Evolutionary conservation across 1,140 invertebrate species (phyloP), one percentile per base, ranked within the genome.

Genomic region (Globodera rostochiensis): DNA sequence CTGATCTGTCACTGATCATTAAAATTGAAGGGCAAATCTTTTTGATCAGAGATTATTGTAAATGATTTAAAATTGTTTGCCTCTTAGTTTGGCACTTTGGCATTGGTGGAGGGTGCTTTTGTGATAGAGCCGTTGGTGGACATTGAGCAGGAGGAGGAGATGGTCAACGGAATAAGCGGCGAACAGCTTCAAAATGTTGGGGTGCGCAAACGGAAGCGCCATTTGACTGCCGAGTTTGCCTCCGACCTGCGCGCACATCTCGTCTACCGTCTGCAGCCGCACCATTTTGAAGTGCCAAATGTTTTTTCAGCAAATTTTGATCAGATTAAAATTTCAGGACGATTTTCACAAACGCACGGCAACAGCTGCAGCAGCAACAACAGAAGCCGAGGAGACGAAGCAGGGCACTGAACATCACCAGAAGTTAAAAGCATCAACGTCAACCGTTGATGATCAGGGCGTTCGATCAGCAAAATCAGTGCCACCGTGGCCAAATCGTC

Each of bases 81-180:
- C 25, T 0, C 1, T 69, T 76, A 88, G 87, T 88, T 87, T 74
- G 87, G 87, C 57, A 83, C 87, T 50, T 81, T 88, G 21, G 84
- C 87, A 6, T 77, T 88, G 21, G 67, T 79, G 45, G 84, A 87
- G 73, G 87, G 87, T 7, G 79, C 88, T 19, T 90, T 87, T 64
- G 47, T 88, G 8, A 86, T 88, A 67, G 87, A 88, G 73, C 87
- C 87, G 8, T 57, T 88, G 46, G 80, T 86, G 49, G 80, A 77
- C 50, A 77, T 49, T 70, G 46, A 80, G 19, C 81, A 70, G 9
- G 50, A 13, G 66, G 19, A 50, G 6, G 6, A 19, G 66, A 9
- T 47, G 36, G 6, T 7, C 50, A 15, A 83, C 8, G 21, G 25
- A 67, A 36, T 46, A 64, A 7, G 47, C 81, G 13, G 25, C 13